Base-by-base conservation (phyloP, 2,113 vertebrate genomes). In the Nibea albiflora region DNA sequence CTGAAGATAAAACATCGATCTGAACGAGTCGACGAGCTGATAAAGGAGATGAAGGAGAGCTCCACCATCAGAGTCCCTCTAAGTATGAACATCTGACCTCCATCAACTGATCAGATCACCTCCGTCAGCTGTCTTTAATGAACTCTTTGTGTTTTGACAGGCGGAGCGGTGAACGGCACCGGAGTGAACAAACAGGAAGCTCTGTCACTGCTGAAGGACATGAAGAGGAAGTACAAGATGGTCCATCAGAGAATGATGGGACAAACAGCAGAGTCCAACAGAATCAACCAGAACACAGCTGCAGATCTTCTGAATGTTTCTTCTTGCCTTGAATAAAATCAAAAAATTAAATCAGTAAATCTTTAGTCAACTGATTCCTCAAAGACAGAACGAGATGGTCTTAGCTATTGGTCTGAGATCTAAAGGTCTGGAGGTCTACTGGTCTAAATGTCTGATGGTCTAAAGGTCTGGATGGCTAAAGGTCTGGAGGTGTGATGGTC, bases 1-100 rank as follows among this genome's bases (percentile, higher is more conserved):
- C 44, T 88, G 15, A 80, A 84, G 2, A 35, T 4, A 4, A 94
- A 93, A 87, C 89, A 79, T 0, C 94, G 85, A 49, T 74, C 64
- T 16, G 92, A 96, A 58, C 75, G 91, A 35, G 84, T 96, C 52
- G 93, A 95, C 22, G 93, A 95, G 67, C 74, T 96, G 85, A 87
- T 97, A 6, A 44, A 57, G 66, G 81, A 92, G 83, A 94, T 96
- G 80, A 95, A 92, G 53, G 88, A 88, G n/a, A 89, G 89, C 15
- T 88, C 63, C 16, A 89, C 94, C 2, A 64, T 95, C 42, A 93
- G 76, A 15, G 80, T 94, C 2, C 88, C 95, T 0, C 69, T 97
- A 84, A 95, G 97, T 97, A 94, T 0, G 90, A 10, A 42, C 17
- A 17, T 70, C 50, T 76, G 35, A 35, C 35, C 7, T 35, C 6